Evolutionary conservation across 2,888 invertebrate genomes (phyloP), one percentile per base, ranked within the genome.

Genomic region (Agapostemon virescens): DNA sequence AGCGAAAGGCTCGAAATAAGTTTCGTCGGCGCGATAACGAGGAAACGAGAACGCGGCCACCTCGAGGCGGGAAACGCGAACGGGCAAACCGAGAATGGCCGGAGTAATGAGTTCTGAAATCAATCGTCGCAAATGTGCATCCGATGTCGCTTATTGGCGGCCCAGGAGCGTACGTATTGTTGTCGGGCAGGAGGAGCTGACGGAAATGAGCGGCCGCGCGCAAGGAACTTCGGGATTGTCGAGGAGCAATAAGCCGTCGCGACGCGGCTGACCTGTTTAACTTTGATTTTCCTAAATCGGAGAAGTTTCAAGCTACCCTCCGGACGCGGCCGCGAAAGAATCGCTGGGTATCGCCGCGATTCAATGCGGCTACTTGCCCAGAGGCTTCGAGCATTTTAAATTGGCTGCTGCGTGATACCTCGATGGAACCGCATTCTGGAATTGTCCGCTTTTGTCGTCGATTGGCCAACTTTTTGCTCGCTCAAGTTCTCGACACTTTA

Each of bases 31-130:
- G 36, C 52, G 70, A 74, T 70, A 79, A 74, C 36, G n/a, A 49
- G 42, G 61, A 33, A 49, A 70, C 7, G 68, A n/a, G 42, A 23
- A 23, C 69, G 55, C 11, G 33, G n/a, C 9, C 11, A 0, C 69
- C 69, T 15, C 36, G 15, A 13, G 42, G 23, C 55, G 23, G 4
- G 17, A 9, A 49, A 5, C 40, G 5, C 30, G 58, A 38, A 55
- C 26, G 20, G 38, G 6, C 5, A 38, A 40, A 40, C 13, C 55
- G 40, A 38, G 76, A 75, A 77, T 64, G 42, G 36, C 15, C 69
- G 42, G 36, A 55, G 45, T 77, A 77, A 77, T n/a, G 69, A 69
- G 69, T 77, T 78, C 69, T 45, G 78, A 66, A 42, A 78, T 78
- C 78, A 78, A 78, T 78, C 77, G 67, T 68, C 15, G 61, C 49